Percentiles rank a stretch among this genome's conserved stretches.
These are phyloP conservation scores for Sternotherus odoratus DNA, from an alignment of 2,797 vertebrate genomes.

Conservation along the genomic window DNA sequence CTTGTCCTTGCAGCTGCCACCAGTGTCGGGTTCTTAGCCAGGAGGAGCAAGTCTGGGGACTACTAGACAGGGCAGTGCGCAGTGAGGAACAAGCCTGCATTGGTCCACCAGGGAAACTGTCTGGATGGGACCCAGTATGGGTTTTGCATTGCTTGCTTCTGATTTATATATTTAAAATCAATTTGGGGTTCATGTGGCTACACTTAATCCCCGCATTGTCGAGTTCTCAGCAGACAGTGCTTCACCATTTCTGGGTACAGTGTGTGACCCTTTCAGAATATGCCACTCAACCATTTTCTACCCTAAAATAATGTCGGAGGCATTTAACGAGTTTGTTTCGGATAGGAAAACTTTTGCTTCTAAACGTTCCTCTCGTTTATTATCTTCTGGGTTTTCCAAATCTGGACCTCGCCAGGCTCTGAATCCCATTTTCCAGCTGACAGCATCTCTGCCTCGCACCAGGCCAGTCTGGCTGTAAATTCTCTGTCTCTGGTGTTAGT, in stretches of 20 bases:
- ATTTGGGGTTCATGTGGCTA: not conserved
- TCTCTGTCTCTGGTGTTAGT: not conserved
- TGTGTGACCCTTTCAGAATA: not conserved
- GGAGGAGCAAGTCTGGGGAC: not conserved
- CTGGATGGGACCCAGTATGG: not conserved
- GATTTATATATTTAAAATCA: not conserved
- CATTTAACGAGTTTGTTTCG: not conserved
- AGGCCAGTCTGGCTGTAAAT: not conserved
- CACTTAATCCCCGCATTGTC: not conserved
- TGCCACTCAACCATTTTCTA: too few relatives aligned
- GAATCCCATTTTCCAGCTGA: not conserved
- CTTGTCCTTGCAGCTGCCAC: not conserved
- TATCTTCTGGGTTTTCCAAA: not conserved
- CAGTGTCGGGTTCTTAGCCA: not conserved
- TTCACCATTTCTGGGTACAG: not conserved
- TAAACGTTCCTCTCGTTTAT: not conserved
- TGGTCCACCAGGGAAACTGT: not conserved
- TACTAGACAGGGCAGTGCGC: not conserved
- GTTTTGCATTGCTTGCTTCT: fast-evolving
- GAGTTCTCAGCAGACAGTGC: not conserved
- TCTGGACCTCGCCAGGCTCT: not conserved
- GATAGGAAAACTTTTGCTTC: too few relatives aligned
- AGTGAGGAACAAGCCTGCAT: not conserved
- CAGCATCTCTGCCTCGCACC: not conserved
- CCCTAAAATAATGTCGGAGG: not conserved